These are phyloP conservation scores for Todus mexicanus DNA, from an alignment of 2,797 vertebrate genomes.

Conservation along the genomic window DNA sequence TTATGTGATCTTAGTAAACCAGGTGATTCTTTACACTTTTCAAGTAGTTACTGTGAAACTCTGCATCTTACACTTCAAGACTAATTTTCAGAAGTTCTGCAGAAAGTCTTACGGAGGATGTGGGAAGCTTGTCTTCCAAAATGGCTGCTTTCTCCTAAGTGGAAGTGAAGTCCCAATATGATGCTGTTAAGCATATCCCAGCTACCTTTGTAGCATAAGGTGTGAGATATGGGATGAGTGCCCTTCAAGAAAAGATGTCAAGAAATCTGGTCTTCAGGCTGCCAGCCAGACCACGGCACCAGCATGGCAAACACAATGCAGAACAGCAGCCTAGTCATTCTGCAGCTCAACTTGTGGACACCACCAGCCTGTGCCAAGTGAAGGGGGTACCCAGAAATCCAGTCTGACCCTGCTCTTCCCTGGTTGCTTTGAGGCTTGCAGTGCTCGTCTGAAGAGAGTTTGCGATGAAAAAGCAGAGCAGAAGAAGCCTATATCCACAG, in stretches of 20 bases:
- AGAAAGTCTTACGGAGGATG: background rate
- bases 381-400: background rate
- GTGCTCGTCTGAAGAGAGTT: background rate
- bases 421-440: background rate
- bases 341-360: background rate
- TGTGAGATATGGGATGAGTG: background rate
- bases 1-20: background rate
- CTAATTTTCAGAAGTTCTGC: background rate
- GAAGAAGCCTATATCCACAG: slow-evolving; percentile 22
- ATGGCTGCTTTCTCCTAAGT: background rate
- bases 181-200: background rate
- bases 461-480: slow-evolving; percentile 39
- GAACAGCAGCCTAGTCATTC: background rate
- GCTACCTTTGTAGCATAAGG: background rate
- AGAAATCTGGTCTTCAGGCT: background rate
- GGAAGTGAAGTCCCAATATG: fast-evolving
- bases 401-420: background rate
- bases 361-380: fast-evolving
- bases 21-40: background rate
- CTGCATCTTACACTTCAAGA: background rate
- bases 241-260: background rate
- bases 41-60: background rate
- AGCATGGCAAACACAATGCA: background rate
- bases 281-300: background rate
- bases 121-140: background rate